Conservation (phyloP, 1,140 invertebrate genomes). For the Sitophilus oryzae region DNA sequence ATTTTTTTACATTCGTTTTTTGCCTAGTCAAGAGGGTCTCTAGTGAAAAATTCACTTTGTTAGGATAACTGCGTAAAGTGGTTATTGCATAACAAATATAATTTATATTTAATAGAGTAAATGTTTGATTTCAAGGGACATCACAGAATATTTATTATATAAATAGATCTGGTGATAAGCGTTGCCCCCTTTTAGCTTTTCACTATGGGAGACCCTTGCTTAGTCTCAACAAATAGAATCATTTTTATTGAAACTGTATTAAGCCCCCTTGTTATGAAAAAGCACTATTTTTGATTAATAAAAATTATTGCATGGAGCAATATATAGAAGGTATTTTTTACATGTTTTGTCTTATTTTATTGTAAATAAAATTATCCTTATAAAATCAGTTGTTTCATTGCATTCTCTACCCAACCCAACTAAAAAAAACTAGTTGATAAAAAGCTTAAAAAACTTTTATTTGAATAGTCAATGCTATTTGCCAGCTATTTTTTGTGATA, state of each 20-base stretch:
- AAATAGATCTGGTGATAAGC: not conserved
- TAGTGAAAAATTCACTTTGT: constrained; percentile 12
- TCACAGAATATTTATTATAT: not conserved
- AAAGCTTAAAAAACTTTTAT: not conserved
- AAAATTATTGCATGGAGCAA: constrained; percentile 5
- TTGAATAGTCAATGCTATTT: not conserved
- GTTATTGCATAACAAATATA: not conserved
- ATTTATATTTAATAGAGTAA: too few relatives aligned
- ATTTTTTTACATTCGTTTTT: constrained; percentile 18
- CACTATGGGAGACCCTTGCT: too few relatives aligned
- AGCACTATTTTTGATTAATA: constrained; percentile 6
- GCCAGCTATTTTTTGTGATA: not conserved
- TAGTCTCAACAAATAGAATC: constrained; percentile 1
- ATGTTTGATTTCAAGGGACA: not conserved
- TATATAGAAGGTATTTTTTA: constrained; percentile 7
- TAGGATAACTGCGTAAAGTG: not conserved
- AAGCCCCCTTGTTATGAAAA: constrained; percentile 1
- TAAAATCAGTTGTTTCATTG: too few relatives aligned
- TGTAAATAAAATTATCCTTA: constrained; percentile 13
- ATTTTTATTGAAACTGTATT: not conserved
- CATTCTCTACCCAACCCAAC: too few relatives aligned
- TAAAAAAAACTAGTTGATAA: too few relatives aligned
- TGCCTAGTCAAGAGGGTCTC: constrained; percentile 27
- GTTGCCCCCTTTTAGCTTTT: too few relatives aligned
- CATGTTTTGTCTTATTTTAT: not conserved